Conservation (phyloP, 2,888 invertebrate species). For the Ichneumoninae sp. region DNA sequence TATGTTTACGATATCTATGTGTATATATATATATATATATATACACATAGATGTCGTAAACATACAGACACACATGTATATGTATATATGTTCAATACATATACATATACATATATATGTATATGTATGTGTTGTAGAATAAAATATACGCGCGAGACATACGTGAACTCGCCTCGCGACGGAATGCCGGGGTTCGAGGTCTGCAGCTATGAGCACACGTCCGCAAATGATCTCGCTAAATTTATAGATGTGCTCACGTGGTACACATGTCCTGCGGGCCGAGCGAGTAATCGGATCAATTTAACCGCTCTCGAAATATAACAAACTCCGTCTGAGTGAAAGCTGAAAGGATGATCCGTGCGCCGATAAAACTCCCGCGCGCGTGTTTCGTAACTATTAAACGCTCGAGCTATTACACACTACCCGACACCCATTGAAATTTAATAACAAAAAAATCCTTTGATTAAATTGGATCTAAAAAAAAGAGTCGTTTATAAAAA, state of each 20-base stretch:
- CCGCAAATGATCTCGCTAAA: conserved; percentile 51
- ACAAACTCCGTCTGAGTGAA: conserved; percentile 50
- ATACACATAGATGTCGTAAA: background rate
- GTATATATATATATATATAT: background rate
- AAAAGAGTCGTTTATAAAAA: background rate
- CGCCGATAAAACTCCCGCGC: conserved; percentile 34
- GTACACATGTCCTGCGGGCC: background rate
- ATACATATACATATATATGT: background rate
- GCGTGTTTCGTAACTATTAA: conserved; percentile 47
- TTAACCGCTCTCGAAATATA: conserved; percentile 12
- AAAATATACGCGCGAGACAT: conserved; percentile 11
- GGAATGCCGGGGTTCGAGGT: conserved; percentile 53
- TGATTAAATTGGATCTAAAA: background rate
- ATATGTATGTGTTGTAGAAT: background rate
- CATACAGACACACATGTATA: no score
- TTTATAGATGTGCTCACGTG: conserved; percentile 32
- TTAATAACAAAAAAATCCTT: background rate
- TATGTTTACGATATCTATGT: background rate
- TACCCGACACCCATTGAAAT: background rate
- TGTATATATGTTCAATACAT: no score
- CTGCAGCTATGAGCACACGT: conserved; percentile 21
- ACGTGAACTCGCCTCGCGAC: conserved; percentile 7
- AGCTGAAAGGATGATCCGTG: conserved; percentile 55
- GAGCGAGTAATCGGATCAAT: conserved; percentile 6
- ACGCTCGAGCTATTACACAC: conserved; percentile 13